phyloP scores from a whole-genome alignment of 2,797 vertebrate species.

The Triplophysa bombifrons region DNA sequence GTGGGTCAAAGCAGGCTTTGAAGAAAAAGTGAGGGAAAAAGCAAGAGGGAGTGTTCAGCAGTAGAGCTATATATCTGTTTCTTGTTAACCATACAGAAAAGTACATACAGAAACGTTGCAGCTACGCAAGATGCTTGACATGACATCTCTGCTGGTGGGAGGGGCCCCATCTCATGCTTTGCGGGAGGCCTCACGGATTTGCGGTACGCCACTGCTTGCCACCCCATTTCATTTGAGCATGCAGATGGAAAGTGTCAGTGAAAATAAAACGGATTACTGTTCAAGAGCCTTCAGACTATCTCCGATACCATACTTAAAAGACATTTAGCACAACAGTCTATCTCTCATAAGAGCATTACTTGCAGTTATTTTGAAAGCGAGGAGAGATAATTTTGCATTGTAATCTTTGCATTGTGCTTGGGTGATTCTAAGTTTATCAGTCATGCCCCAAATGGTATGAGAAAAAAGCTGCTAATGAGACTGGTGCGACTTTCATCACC shows the following conservation, averaged over 20 bases:
- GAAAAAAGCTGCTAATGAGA: slow-evolving; percentile 52
- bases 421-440: slow-evolving; percentile 54
- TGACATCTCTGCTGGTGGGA: too few relatives aligned
- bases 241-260: slow-evolving; percentile 42
- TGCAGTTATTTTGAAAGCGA: slow-evolving; percentile 43
- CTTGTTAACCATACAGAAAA: too few relatives aligned
- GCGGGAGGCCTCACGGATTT: too few relatives aligned
- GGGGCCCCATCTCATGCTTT: too few relatives aligned
- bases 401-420: slow-evolving; percentile 48
- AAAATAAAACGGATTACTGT: slow-evolving; percentile 55
- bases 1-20: too few relatives aligned
- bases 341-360: slow-evolving; percentile 45
- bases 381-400: slow-evolving; percentile 46
- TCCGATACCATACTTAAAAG: slow-evolving; percentile 43
- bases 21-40: too few relatives aligned
- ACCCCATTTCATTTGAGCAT: slow-evolving; percentile 25
- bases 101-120: too few relatives aligned
- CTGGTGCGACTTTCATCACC: slow-evolving; percentile 51
- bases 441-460: slow-evolving; percentile 49
- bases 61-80: too few relatives aligned
- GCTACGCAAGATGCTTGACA: too few relatives aligned
- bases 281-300: slow-evolving; percentile 23
- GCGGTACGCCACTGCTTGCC: too few relatives aligned
- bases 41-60: too few relatives aligned
- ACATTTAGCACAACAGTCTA: slow-evolving; percentile 39